These are phyloP conservation scores for Triplophysa bombifrons DNA, from an alignment of 2,797 vertebrate genomes.

Conservation along the genomic window DNA sequence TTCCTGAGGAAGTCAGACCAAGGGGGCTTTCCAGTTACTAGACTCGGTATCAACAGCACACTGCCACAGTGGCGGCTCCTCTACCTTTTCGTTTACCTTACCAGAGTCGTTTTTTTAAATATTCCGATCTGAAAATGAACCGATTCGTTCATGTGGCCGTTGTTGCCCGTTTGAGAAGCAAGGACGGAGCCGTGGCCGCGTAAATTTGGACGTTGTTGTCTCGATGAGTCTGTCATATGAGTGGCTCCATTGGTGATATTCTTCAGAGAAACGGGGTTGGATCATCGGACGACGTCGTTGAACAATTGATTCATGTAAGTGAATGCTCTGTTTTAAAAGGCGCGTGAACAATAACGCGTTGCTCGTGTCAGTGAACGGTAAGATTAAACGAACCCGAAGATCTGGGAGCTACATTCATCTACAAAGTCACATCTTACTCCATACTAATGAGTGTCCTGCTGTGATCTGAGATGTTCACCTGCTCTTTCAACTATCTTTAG, in stretches of 20 bases:
- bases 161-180: slow-evolving; percentile 42
- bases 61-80: slow-evolving; percentile 48
- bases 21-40: slow-evolving; percentile 79
- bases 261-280: slow-evolving; percentile 60
- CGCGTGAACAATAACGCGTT: slow-evolving; percentile 9
- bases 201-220: slow-evolving; percentile 41
- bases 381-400: slow-evolving; percentile 22
- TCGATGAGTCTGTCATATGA: slow-evolving; percentile 55
- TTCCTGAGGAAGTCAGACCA: slow-evolving; percentile 83
- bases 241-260: slow-evolving; percentile 50
- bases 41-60: slow-evolving; percentile 58
- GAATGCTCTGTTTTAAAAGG: neutral
- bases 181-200: slow-evolving; percentile 40
- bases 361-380: slow-evolving; percentile 34
- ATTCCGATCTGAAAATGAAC: slow-evolving; percentile 48
- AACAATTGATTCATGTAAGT: slow-evolving; percentile 64
- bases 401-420: slow-evolving; percentile 8
- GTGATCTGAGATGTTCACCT: slow-evolving; percentile 30
- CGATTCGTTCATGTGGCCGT: slow-evolving; percentile 25
- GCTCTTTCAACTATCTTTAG: neutral
- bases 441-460: slow-evolving; percentile 7
- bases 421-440: slow-evolving; percentile 10
- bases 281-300: slow-evolving; percentile 56
- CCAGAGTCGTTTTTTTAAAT: slow-evolving; percentile 27
- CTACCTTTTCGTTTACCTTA: slow-evolving; percentile 37